phyloP scores from a whole-genome alignment of 2,888 invertebrate species.

The Syrista parreyssii region DNA sequence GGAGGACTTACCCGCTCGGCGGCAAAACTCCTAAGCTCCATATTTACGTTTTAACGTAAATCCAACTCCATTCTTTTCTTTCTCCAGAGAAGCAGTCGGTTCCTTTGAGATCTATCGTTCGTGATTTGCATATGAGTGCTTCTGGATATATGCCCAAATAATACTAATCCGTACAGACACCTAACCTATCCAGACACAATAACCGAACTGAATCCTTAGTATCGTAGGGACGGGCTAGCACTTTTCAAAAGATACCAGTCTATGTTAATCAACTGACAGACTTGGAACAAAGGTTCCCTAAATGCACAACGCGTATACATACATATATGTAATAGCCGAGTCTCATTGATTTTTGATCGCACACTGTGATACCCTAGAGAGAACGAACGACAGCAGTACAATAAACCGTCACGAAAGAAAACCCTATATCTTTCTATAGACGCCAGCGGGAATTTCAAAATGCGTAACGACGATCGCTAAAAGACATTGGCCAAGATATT shows the following conservation, averaged over 20 bases:
- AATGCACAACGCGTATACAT: not conserved
- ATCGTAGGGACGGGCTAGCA: not conserved
- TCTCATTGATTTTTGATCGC: not conserved
- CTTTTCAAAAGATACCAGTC: not conserved
- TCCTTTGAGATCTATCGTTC: constrained; percentile 3
- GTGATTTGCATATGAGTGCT: constrained; percentile 9
- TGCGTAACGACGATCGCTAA: not conserved
- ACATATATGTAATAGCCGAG: not conserved
- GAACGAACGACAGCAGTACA: not conserved
- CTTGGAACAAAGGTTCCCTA: not conserved
- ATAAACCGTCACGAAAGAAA: not conserved
- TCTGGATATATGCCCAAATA: not conserved
- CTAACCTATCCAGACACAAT: not conserved
- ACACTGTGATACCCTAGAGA: not conserved
- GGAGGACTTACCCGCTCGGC: not conserved
- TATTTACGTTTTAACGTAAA: constrained; percentile 6
- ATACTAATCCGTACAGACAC: not conserved
- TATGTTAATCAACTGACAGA: not conserved
- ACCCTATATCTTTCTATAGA: not conserved
- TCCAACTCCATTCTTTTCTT: not conserved
- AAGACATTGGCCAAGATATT: not conserved
- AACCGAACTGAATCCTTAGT: not conserved
- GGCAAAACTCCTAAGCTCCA: not conserved
- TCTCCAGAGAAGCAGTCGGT: not conserved
- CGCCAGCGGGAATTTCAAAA: not conserved